A percentile compares a stretch with the other conserved stretches of the same genome.
Evolutionary conservation across 2,113 vertebrate genomes (phyloP).

Genomic region (Chrysochloris asiatica): DNA sequence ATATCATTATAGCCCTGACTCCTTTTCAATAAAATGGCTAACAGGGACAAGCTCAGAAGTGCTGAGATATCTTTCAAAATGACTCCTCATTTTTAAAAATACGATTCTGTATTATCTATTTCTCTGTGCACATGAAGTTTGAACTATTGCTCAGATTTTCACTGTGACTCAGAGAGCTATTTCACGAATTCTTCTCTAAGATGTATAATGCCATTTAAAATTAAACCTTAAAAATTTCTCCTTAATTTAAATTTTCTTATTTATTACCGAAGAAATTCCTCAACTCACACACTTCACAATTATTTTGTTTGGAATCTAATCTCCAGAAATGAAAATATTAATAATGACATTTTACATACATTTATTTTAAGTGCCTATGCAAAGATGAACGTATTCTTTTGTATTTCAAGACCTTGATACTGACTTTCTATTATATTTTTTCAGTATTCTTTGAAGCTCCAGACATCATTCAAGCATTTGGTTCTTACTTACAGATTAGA

Average conservation of each 20-base stretch:
- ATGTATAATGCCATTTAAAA: neutral
- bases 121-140: neutral
- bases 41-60: neutral
- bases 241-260: slow-evolving; percentile 13
- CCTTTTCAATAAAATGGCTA: neutral
- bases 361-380: neutral
- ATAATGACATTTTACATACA: neutral
- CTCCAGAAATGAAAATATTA: slow-evolving; percentile 24
- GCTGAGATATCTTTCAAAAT: neutral
- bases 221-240: neutral
- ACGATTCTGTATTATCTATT: neutral
- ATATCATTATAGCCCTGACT: neutral
- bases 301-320: slow-evolving; percentile 35
- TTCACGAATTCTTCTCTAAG: slow-evolving; percentile 10
- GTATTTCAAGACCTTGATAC: neutral
- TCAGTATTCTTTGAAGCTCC: neutral
- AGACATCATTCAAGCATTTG: neutral
- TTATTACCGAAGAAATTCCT: neutral
- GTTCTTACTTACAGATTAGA: neutral
- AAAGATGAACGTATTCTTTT: slow-evolving; percentile 15
- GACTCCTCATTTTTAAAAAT: neutral
- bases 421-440: neutral
- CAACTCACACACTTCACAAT: neutral
- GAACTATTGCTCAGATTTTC: slow-evolving; percentile 11
- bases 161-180: neutral